phyloP scores from a whole-genome alignment of 2,797 vertebrate species.

The Chelidonichthys spinosus region DNA sequence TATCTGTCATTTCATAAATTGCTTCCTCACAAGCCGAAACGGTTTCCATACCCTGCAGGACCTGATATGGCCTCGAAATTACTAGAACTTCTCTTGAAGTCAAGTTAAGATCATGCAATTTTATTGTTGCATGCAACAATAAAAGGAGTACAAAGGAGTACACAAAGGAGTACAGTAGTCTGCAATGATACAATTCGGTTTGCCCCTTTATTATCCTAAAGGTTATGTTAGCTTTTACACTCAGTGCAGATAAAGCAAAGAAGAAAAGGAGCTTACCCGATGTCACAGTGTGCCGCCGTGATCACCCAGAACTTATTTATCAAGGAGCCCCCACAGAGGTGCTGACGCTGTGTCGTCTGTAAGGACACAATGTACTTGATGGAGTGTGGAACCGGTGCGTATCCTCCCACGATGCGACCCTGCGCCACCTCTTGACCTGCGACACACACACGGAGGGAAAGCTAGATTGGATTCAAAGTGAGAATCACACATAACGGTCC shows the following conservation, averaged over 20 bases:
- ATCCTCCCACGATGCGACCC: slow-evolving; percentile 86
- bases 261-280: slow-evolving; percentile 76
- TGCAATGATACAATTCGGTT: background rate
- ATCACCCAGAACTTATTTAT: slow-evolving; percentile 85
- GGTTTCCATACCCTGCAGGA: slow-evolving; percentile 21
- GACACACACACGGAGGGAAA: slow-evolving; percentile 21
- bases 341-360: slow-evolving; percentile 78
- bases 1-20: slow-evolving; percentile 20
- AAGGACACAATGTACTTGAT: slow-evolving; percentile 88
- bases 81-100: slow-evolving; percentile 16
- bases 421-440: slow-evolving; percentile 66
- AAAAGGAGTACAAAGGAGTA: background rate
- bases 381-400: slow-evolving; percentile 80
- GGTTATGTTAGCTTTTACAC: slow-evolving; percentile 6
- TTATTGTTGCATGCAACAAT: too few species aligned
- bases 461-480: slow-evolving; percentile 8
- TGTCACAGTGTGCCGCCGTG: slow-evolving; percentile 86
- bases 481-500: slow-evolving; percentile 3
- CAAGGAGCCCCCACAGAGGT: slow-evolving; percentile 83
- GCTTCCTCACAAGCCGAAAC: slow-evolving; percentile 13
- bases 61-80: slow-evolving; percentile 31
- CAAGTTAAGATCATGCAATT: slow-evolving; percentile 24
- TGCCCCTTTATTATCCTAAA: background rate
- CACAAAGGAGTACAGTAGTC: background rate
- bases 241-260: background rate